These are phyloP conservation scores for Molothrus ater DNA, from an alignment of 2,797 vertebrate species.

Conservation along the genomic window DNA sequence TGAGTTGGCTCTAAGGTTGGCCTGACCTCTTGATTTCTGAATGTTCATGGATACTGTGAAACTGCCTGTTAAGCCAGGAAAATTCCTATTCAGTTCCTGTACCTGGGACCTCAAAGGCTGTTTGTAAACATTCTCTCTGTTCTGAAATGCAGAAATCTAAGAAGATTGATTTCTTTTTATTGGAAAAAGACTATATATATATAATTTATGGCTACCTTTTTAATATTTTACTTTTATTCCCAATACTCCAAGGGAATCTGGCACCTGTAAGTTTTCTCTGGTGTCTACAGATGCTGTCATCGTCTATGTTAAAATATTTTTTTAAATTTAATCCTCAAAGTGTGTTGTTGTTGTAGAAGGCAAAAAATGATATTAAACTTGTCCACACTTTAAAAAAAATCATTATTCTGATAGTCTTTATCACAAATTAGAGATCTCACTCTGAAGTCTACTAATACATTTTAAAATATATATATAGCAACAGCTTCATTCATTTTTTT, in stretches of 20 bases:
- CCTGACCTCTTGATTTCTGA: not conserved
- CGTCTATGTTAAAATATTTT: not conserved
- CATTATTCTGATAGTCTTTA: not conserved
- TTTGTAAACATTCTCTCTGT: not conserved
- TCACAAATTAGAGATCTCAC: not conserved
- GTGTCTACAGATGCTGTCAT: not conserved
- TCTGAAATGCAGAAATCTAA: not conserved
- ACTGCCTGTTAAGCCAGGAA: not conserved
- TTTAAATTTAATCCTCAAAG: not conserved
- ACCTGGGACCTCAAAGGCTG: not conserved
- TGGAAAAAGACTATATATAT: not conserved
- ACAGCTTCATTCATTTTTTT: not conserved
- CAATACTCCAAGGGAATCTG: not conserved
- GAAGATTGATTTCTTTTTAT: rapidly evolving
- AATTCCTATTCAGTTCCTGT: not conserved
- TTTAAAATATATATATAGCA: not conserved
- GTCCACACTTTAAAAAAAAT: not conserved
- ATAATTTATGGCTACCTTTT: not conserved
- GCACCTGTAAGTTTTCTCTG: not conserved
- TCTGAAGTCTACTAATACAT: not conserved
- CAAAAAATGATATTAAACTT: not conserved
- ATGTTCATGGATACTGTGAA: not conserved
- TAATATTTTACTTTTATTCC: not conserved
- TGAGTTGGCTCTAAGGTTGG: not conserved
- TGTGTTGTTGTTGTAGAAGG: not conserved